Evolutionary conservation across 2,797 vertebrate genomes (phyloP), one percentile per base, ranked within the genome.

Genomic region (Heteromormyrus szaboi): DNA sequence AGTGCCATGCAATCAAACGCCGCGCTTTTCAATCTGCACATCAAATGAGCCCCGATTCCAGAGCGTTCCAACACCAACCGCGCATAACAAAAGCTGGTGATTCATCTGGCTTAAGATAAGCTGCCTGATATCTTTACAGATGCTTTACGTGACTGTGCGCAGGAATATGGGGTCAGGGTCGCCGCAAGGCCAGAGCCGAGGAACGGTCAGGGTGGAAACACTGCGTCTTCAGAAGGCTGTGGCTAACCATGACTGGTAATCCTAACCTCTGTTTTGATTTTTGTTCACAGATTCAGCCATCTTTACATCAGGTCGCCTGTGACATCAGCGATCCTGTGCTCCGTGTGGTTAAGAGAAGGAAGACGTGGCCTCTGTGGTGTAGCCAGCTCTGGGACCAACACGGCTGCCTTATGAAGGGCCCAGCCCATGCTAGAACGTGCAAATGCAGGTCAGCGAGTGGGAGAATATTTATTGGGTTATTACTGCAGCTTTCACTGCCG

Each of bases 401-500:
- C 2, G 25, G 2, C 50, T 4, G 22, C 50, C 22, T 17, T 29
- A 37, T 33, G 50, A 37, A 12, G 48, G 14, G 29, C 84, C 25
- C 22, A 6, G 8, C 51, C 14, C 84, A 54, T 37, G 50, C 14
- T 56, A 54, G 54, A 90, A 91, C 89, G 89, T 92, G 90, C 90
- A 91, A 88, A 90, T 87, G 89, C 89, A 85, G 88, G 90, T 89
- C 88, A 90, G 87, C 19, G 8, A 86, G 90, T 72, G 89, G 12
- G 33, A 62, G 89, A 91, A 92, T 92, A 93, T 91, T 93, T 93
- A 93, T 90, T 89, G 87, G 88, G 89, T 90, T 91, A 92, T 92
- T 92, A 92, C 90, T 84, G 25, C 51, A 84, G 86, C 79, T 89
- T 85, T 90, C 90, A 88, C 85, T 88, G 88, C 90, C 88, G 91